Conservation (phyloP, 2,113 vertebrate genomes). For the Holacanthus passer region DNA sequence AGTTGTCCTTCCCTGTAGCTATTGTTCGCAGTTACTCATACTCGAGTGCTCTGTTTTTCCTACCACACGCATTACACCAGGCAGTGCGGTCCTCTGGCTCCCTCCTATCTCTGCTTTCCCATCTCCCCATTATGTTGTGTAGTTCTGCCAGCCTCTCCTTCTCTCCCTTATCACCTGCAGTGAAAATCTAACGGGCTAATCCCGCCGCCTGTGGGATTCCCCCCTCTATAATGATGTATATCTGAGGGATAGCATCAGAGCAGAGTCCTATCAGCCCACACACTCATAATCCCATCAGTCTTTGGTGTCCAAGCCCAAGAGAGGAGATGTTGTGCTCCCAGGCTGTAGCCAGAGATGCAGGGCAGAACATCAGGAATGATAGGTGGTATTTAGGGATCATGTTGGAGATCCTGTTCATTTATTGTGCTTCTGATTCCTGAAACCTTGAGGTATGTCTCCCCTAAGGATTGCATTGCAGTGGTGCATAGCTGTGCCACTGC, state of each 20-base stretch:
- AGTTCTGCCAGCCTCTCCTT: conserved; percentile 68
- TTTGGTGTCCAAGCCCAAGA: conserved; percentile 71
- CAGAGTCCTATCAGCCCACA: conserved; percentile 76
- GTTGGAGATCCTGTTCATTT: conserved; percentile 67
- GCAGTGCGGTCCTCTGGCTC: conserved; percentile 59
- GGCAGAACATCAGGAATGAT: conserved; percentile 60
- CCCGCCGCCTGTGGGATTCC: conserved; percentile 76
- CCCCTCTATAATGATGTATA: conserved; percentile 78
- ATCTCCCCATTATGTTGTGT: conserved; percentile 77
- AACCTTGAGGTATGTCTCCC: conserved; percentile 33
- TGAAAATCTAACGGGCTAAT: conserved; percentile 79
- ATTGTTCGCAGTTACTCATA: conserved; percentile 69
- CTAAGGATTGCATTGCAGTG: conserved; percentile 50
- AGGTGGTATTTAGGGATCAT: conserved; percentile 62
- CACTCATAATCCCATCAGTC: conserved; percentile 80
- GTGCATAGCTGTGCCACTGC: conserved; percentile 31
- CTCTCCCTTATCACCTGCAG: conserved; percentile 78
- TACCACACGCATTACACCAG: conserved; percentile 48
- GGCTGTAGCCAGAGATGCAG: conserved; percentile 50
- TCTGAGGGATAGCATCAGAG: conserved; percentile 80
- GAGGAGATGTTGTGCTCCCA: conserved; percentile 59
- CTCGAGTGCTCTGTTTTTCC: conserved; percentile 52
- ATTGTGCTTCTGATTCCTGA: conserved; percentile 53
- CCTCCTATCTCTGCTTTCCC: conserved; percentile 67
- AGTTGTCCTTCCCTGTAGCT: conserved; percentile 68